Evolutionary conservation across 2,888 invertebrate species (phyloP).

Genomic region (Nymphalis polychloros): DNA sequence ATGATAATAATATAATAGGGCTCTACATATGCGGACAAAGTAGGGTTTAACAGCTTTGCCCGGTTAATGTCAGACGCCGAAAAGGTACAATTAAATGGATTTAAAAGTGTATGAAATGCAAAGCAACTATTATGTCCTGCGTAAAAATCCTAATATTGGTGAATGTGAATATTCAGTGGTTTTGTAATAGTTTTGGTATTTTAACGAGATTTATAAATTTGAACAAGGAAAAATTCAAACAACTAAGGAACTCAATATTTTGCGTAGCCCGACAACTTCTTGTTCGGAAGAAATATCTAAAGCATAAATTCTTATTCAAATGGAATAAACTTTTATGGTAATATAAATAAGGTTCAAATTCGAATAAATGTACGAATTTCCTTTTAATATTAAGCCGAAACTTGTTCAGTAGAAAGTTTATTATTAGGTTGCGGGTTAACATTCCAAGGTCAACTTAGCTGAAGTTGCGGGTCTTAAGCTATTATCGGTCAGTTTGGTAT

Average conservation of each 20-base stretch:
- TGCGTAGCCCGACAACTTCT: too few relatives aligned
- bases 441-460: slow-evolving; percentile 29
- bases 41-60: slow-evolving; percentile 14
- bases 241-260: too few relatives aligned
- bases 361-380: slow-evolving; percentile 18
- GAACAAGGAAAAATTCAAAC: too few relatives aligned
- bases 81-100: background rate
- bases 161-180: too few relatives aligned
- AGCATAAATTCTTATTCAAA: background rate
- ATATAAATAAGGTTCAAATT: slow-evolving; percentile 23
- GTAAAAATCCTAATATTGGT: too few relatives aligned
- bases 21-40: slow-evolving; percentile 16
- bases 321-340: slow-evolving; percentile 12
- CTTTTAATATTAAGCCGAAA: slow-evolving; percentile 30
- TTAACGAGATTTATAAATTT: too few relatives aligned
- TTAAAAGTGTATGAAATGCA: too few relatives aligned
- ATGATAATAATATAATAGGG: slow-evolving; percentile 18
- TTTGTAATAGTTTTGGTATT: too few relatives aligned
- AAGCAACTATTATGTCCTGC: too few relatives aligned
- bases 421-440: slow-evolving; percentile 29
- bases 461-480: slow-evolving; percentile 27
- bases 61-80: background rate
- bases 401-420: slow-evolving; percentile 28
- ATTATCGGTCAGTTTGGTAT: slow-evolving; percentile 20
- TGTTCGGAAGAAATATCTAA: background rate